These are phyloP conservation scores for Echeneis naucrates DNA, from an alignment of 2,797 vertebrate species.

Conservation along the genomic window DNA sequence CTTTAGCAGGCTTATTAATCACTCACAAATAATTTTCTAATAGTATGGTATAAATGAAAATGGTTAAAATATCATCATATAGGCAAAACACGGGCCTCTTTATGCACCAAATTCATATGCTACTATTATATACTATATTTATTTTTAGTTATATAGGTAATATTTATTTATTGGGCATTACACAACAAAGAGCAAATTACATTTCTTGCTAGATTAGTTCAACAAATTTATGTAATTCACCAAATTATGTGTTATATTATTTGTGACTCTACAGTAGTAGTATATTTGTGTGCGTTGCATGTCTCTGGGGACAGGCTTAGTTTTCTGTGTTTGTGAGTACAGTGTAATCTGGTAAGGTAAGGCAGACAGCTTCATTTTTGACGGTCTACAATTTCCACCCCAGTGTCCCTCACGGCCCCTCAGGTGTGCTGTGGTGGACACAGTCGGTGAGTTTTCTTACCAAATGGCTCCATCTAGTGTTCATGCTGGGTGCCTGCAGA, in stretches of 20 bases:
- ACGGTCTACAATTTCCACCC: neutral
- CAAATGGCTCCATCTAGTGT: constrained; percentile 66
- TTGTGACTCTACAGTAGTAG: neutral
- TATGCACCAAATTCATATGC: neutral
- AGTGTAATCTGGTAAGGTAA: too few species aligned
- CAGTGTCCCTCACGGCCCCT: neutral
- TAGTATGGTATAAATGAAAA: too few species aligned
- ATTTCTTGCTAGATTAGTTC: neutral
- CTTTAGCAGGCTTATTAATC: too few species aligned
- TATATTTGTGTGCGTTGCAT: too few species aligned
- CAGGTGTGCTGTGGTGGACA: neutral
- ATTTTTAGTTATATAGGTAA: too few species aligned
- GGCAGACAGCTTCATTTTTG: too few species aligned
- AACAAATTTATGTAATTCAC: too few species aligned
- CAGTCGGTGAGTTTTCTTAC: neutral
- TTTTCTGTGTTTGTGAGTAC: neutral
- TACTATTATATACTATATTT: neutral
- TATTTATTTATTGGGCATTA: too few species aligned
- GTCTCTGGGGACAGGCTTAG: neutral
- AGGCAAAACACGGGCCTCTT: too few species aligned
- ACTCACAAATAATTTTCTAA: too few species aligned
- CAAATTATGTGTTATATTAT: too few species aligned
- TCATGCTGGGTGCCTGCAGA: neutral
- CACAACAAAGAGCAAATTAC: neutral
- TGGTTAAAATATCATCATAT: too few species aligned